These are phyloP conservation scores for Nansenia antarctica DNA, from an alignment of 2,113 vertebrate species.

Conservation along the genomic window DNA sequence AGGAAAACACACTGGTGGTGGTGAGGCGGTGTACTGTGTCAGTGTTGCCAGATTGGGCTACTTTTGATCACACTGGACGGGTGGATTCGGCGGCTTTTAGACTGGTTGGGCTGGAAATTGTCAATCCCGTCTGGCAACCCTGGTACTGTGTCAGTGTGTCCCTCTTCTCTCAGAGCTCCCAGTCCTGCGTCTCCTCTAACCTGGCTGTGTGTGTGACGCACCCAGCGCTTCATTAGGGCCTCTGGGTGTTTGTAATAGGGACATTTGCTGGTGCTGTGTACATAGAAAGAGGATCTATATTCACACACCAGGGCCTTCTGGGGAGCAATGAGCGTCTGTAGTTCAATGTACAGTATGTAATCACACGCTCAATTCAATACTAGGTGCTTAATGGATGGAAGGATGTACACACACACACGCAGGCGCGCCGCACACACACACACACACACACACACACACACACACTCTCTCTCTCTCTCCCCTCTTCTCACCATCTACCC, in stretches of 20 bases:
- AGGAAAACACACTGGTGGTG: no score
- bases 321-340: not conserved
- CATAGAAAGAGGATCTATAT: not conserved
- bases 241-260: not conserved
- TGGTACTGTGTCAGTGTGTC: not conserved
- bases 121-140: no score
- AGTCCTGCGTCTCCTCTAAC: not conserved
- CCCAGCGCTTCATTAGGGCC: not conserved
- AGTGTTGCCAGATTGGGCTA: no score
- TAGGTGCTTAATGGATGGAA: not conserved
- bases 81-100: no score
- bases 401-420: no score
- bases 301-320: not conserved
- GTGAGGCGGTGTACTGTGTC: no score
- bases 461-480: conserved; percentile 10
- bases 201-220: not conserved
- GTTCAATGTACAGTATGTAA: conserved; percentile 9
- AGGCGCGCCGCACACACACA: no score
- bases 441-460: conserved; percentile 28
- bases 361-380: conserved; percentile 18
- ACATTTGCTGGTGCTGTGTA: not conserved
- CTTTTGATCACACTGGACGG: no score
- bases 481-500: not conserved
- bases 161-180: not conserved
- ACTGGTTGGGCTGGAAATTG: no score